Conservation (phyloP, 2,113 vertebrate species). For the Drymodes brunneopygia region DNA sequence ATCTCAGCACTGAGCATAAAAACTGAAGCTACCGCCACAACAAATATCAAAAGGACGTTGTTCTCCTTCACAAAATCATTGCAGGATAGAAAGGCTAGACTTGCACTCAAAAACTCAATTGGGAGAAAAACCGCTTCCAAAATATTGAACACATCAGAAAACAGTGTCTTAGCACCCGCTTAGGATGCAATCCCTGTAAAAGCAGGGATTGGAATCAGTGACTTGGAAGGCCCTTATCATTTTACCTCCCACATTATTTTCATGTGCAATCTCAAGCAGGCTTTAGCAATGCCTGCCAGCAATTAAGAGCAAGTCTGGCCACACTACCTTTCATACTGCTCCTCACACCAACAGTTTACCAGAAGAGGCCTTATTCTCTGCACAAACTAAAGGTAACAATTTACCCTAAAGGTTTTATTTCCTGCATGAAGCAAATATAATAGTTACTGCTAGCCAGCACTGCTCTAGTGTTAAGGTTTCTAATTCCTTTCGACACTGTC, state of each 20-base stretch:
- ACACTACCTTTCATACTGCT: background rate
- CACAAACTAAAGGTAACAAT: background rate
- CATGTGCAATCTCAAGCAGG: background rate
- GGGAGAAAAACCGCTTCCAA: background rate
- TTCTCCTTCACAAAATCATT: background rate
- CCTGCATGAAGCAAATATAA: background rate
- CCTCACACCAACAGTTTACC: background rate
- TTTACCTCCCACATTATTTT: background rate
- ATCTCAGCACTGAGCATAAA: background rate
- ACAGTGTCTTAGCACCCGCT: background rate
- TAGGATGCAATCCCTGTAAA: background rate
- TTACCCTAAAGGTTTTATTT: background rate
- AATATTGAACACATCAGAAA: background rate
- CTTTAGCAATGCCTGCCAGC: background rate
- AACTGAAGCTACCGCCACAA: background rate
- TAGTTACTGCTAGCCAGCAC: background rate
- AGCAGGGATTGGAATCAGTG: background rate
- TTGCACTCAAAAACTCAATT: background rate
- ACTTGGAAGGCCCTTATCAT: fast-evolving
- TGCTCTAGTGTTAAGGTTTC: background rate
- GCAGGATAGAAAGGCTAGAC: background rate
- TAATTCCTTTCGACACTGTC: background rate
- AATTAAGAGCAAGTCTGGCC: background rate
- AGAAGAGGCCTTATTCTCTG: background rate
- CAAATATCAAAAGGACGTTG: background rate